A percentile compares a stretch with the other conserved stretches of the same genome.
phyloP scores from a whole-genome alignment of 2,113 vertebrate genomes.

The Catharus bicknelli region DNA sequence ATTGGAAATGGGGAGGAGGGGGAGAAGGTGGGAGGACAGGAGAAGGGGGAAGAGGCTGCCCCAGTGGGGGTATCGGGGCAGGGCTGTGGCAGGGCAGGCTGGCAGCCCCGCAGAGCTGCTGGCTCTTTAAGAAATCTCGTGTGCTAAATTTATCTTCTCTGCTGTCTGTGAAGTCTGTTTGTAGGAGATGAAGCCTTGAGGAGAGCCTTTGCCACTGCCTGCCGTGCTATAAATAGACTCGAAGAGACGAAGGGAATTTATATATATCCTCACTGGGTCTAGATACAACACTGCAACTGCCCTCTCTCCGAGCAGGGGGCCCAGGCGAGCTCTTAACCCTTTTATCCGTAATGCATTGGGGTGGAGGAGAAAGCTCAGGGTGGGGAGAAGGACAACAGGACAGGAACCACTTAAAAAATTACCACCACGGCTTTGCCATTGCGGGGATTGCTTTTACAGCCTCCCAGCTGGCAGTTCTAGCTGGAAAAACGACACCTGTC shows the following conservation, averaged over 20 bases:
- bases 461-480: neutral
- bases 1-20: neutral
- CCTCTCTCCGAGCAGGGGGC: slow-evolving; percentile 38
- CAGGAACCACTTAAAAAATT: slow-evolving; percentile 5
- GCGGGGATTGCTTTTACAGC: neutral
- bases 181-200: slow-evolving; percentile 67
- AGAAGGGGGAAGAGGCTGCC: neutral
- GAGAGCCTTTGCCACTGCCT: slow-evolving; percentile 64
- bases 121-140: slow-evolving; percentile 63
- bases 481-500: neutral
- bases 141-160: slow-evolving; percentile 66
- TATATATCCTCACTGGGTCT: slow-evolving; percentile 57
- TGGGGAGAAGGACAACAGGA: neutral
- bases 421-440: neutral
- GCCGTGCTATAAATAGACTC: slow-evolving; percentile 53
- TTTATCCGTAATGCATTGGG: neutral
- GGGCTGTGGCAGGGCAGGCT: neutral
- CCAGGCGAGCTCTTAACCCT: slow-evolving; percentile 51
- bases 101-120: slow-evolving; percentile 14
- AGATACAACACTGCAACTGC: slow-evolving; percentile 56
- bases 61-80: neutral
- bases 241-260: slow-evolving; percentile 53
- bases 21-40: too few relatives aligned
- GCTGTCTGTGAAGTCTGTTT: slow-evolving; percentile 67
- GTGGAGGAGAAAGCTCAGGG: neutral